Conservation (phyloP, 2,797 vertebrate genomes). For the Ctenosaura bakeri region DNA sequence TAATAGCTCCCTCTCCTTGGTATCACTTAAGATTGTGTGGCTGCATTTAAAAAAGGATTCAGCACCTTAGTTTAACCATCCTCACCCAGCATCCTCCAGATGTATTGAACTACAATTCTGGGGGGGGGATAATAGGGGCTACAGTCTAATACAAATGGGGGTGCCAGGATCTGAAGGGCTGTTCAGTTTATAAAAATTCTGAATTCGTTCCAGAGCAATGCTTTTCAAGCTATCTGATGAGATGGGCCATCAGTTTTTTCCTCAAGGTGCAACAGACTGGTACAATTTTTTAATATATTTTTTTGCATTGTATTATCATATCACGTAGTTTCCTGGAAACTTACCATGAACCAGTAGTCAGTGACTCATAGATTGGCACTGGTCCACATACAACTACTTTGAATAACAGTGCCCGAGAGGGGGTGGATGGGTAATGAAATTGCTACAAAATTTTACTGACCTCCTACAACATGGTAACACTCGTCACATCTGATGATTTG, state of each 20-base stretch:
- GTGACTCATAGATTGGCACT: no score
- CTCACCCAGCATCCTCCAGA: not conserved
- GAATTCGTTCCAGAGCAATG: constrained; percentile 29
- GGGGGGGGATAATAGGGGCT: not conserved
- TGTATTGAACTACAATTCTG: not conserved
- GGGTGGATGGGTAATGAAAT: constrained; percentile 43
- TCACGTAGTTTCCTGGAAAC: no score
- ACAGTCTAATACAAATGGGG: not conserved
- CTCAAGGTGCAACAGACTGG: no score
- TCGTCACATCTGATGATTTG: constrained; percentile 63
- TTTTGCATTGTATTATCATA: no score
- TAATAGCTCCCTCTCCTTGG: not conserved
- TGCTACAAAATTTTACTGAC: constrained; percentile 40
- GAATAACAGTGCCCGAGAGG: constrained; percentile 23
- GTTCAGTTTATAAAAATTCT: not conserved
- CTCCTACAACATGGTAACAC: constrained; percentile 51
- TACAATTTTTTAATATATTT: no score
- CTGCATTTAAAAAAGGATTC: constrained; percentile 50
- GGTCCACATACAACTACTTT: no score
- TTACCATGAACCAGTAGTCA: no score
- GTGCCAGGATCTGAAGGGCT: not conserved
- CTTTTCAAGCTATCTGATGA: no score
- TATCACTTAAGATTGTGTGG: not conserved
- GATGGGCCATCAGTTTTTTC: no score
- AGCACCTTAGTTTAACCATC: constrained; percentile 35